Percentiles rank a stretch among this genome's conserved stretches.
phyloP scores from a whole-genome alignment of 2,113 vertebrate genomes.

The Pao palembangensis region DNA sequence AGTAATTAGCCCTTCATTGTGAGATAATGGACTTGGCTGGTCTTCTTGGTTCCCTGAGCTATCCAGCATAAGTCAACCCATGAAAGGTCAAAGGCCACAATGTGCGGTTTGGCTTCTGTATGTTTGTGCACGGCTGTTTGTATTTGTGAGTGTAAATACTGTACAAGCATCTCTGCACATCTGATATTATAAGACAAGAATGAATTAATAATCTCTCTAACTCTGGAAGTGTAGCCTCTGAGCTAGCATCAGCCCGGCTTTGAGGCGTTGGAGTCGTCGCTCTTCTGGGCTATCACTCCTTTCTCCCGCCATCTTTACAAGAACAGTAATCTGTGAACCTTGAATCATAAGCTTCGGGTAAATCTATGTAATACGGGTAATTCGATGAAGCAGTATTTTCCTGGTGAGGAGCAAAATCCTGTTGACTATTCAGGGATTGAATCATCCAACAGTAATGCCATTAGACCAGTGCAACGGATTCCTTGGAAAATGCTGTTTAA shows the following conservation, averaged over 20 bases:
- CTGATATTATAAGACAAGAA: constrained; percentile 6
- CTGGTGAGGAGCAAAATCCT: constrained; percentile 75
- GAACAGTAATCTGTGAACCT: constrained; percentile 73
- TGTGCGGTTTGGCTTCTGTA: constrained; percentile 67
- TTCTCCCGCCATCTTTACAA: constrained; percentile 63
- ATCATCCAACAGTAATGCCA: constrained; percentile 76
- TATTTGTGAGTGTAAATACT: not conserved
- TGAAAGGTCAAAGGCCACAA: constrained; percentile 68
- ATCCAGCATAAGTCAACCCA: constrained; percentile 55
- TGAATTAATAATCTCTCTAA: constrained; percentile 19
- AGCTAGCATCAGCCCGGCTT: constrained; percentile 13
- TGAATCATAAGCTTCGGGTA: constrained; percentile 76
- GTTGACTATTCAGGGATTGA: constrained; percentile 78
- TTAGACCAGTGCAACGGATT: constrained; percentile 76
- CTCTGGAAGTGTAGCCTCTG: constrained; percentile 11
- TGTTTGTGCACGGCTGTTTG: constrained; percentile 10
- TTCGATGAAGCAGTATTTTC: constrained; percentile 76
- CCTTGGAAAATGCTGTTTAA: constrained; percentile 74
- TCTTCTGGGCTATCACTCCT: constrained; percentile 41
- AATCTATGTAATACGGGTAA: constrained; percentile 79
- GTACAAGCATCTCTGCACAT: constrained; percentile 9
- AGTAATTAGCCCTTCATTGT: constrained; percentile 79
- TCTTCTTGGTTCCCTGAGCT: constrained; percentile 61
- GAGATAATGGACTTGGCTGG: constrained; percentile 76
- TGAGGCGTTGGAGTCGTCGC: constrained; percentile 34